These are phyloP conservation scores for Plecotus auritus DNA, from an alignment of 2,113 vertebrate genomes.

Conservation along the genomic window DNA sequence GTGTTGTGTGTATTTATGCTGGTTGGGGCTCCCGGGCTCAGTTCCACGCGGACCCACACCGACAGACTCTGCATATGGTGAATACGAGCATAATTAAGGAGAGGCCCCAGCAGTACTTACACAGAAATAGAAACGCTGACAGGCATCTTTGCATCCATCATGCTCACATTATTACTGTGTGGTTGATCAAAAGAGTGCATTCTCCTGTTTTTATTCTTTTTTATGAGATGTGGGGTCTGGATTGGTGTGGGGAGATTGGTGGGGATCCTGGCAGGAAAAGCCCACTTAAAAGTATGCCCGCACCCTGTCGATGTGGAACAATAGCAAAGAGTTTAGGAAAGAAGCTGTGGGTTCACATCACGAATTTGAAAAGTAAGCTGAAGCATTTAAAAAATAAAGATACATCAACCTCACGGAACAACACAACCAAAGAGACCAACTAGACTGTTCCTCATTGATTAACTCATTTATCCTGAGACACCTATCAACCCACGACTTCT, in stretches of 20 bases:
- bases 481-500: background rate
- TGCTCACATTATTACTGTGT: constrained; percentile 45
- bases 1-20: constrained; percentile 22
- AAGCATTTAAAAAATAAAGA: background rate
- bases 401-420: background rate
- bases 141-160: constrained; percentile 44
- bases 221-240: constrained; percentile 26
- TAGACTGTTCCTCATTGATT: background rate
- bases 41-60: background rate
- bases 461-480: background rate
- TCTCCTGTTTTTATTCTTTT: constrained; percentile 59
- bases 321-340: background rate
- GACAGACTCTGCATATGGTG: constrained; percentile 17
- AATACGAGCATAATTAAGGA: constrained; percentile 46
- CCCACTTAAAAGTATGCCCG: background rate
- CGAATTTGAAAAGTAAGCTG: background rate
- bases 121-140: constrained; percentile 32
- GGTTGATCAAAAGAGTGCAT: constrained; percentile 66
- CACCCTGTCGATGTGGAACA: background rate
- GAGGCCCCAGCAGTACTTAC: constrained; percentile 48
- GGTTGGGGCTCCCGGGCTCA: constrained; percentile 14
- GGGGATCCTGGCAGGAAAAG: background rate
- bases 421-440: background rate
- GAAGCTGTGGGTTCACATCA: background rate
- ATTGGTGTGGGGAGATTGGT: background rate